Evolutionary conservation across 2,113 vertebrate genomes (phyloP), one percentile per base, ranked within the genome.

Genomic region (Neolamprologus cancellatus): DNA sequence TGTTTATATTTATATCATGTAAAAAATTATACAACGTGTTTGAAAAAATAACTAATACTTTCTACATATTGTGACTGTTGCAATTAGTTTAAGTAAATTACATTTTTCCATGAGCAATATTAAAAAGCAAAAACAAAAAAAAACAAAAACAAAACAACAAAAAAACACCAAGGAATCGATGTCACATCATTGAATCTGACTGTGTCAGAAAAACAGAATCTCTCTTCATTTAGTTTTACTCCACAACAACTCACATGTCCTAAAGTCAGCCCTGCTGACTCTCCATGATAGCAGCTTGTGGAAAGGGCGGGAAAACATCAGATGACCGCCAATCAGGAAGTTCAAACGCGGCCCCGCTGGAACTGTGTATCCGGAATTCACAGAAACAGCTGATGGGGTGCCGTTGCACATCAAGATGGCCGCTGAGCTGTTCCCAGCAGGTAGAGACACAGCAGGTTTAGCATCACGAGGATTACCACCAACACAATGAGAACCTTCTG

Each of bases 401-500:
- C 36, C 1, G 44, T 8, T 61, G 52, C 57, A 3, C 55, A 92
- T 95, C 93, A 94, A 23, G 92, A 94, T 5, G 89, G 87, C 54
- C 14, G 92, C 71, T 83, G 89, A 15, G 83, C 71, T 1, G 87
- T 74, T 2, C 87, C 89, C 79, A 95, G 81, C 79, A 96, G 82
- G 93, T 96, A 97, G 84, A 97, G 94, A 79, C 94, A 95, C 92
- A 96, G 96, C 81, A 96, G 93, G 95, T 95, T 96, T 69, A 97
- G 91, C 88, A 94, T 94, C 94, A 97, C 79, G 18, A 97, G 96
- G 23, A 98, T 39, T 64, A 97, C 82, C 36, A 97, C 95, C 93
- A 99, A 83, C 81, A 93, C 90, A 18, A 96, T 79, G 11, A 98
- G 96, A 78, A 99, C 92, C 93, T 98, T 98, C 92, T 99, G 98